Conservation (phyloP, 64 coral and sea anemone species). For the Platygyra sinensis region DNA sequence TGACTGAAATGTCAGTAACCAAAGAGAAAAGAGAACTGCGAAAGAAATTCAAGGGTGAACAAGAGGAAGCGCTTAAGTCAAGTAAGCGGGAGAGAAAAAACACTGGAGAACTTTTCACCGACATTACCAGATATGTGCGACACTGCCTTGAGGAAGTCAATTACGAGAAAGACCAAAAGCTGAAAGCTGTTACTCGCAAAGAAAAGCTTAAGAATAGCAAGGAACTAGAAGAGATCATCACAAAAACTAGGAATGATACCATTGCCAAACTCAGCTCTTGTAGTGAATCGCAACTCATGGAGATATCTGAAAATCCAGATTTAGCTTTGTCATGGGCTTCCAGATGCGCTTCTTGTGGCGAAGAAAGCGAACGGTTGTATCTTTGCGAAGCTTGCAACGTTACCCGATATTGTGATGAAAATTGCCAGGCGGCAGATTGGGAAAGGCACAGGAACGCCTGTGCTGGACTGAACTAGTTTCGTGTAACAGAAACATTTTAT, state of each 20-base stretch:
- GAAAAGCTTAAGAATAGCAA: background rate
- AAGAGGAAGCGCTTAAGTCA: background rate
- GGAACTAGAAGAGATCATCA: background rate
- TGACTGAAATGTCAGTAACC: background rate
- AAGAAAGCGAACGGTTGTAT: slow-evolving; percentile 10
- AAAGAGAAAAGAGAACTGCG: background rate
- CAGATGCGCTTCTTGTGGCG: slow-evolving; percentile 2
- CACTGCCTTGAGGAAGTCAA: background rate
- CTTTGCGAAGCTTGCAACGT: slow-evolving; percentile 11
- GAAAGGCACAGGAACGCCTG: slow-evolving; percentile 1
- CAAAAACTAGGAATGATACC: background rate
- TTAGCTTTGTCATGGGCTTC: background rate
- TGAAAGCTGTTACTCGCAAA: background rate
- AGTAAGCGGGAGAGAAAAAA: background rate
- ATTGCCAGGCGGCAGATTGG: background rate
- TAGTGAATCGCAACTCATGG: background rate
- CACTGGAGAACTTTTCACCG: background rate
- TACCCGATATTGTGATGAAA: slow-evolving; percentile 37
- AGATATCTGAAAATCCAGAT: background rate
- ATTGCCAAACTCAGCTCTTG: background rate
- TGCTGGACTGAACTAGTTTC: background rate
- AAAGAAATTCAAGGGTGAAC: background rate
- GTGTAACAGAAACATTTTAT: background rate
- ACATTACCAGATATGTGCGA: background rate
- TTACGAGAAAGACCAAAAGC: background rate